A percentile compares a stretch with the other conserved stretches of the same genome.
Conservation (phyloP, 2,888 invertebrate species). For the Branchinecta sandiegonensis region DNA sequence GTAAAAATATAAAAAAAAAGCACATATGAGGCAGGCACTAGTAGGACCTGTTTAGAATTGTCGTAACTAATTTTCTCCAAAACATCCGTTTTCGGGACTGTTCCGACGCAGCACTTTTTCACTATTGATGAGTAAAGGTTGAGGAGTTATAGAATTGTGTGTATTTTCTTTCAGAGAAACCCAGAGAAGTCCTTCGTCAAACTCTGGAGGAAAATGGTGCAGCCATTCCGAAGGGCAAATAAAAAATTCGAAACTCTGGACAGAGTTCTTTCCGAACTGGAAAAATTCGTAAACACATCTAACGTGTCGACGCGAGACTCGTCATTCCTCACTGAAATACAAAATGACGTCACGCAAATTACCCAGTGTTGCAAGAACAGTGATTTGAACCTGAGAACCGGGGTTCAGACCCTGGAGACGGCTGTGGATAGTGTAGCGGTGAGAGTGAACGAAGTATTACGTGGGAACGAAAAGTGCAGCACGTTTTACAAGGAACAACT, state of each 20-base stretch:
- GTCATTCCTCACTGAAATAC: constrained; percentile 14
- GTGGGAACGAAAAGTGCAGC: constrained; percentile 19
- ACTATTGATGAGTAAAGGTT: too few relatives aligned
- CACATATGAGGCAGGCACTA: too few relatives aligned
- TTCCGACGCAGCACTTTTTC: too few relatives aligned
- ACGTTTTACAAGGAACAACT: constrained; percentile 14
- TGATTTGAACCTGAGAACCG: constrained; percentile 12
- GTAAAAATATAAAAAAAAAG: too few relatives aligned
- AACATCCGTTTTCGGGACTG: too few relatives aligned
- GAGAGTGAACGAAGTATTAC: constrained; percentile 17
- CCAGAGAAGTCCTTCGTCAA: constrained; percentile 20
- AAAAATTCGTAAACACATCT: constrained; percentile 19
- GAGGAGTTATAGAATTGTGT: too few relatives aligned
- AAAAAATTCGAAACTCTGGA: constrained; percentile 21
- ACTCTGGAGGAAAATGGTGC: constrained; percentile 23
- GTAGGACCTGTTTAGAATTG: too few relatives aligned
- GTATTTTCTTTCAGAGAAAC: not conserved
- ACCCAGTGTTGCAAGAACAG: constrained; percentile 21
- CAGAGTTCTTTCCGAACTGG: constrained; percentile 19
- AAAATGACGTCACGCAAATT: constrained; percentile 18
- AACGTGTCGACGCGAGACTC: constrained; percentile 12
- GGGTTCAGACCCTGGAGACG: constrained; percentile 18
- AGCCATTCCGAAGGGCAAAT: constrained; percentile 22
- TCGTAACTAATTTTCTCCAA: too few relatives aligned
- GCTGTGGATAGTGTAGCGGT: constrained; percentile 14